phyloP scores from a whole-genome alignment of 2,797 vertebrate genomes.

The Crenichthys baileyi region DNA sequence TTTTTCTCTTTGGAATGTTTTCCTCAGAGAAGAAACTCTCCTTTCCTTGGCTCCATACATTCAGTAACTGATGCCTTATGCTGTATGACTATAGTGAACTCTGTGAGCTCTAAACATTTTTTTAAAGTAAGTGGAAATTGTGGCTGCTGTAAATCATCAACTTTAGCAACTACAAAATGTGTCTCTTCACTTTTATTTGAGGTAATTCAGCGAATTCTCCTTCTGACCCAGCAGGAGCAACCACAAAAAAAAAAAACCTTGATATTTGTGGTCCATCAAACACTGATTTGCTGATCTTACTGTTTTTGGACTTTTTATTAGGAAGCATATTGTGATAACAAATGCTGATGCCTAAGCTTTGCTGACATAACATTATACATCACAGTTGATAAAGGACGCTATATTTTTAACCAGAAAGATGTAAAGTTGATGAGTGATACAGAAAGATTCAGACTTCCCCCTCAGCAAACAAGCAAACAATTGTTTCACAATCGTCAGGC shows the following conservation, averaged over 20 bases:
- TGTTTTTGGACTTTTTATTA: conserved; percentile 18
- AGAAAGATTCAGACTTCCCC: conserved; percentile 35
- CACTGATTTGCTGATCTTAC: conserved; percentile 6
- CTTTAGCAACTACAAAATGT: not conserved
- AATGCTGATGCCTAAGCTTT: conserved; percentile 37
- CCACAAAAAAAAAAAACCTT: not conserved
- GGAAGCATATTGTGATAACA: conserved; percentile 46
- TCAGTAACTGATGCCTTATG: not conserved
- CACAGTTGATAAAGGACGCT: conserved; percentile 36
- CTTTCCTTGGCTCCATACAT: not conserved
- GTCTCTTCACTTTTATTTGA: conserved; percentile 22
- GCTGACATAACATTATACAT: conserved; percentile 44
- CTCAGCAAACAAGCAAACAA: conserved; percentile 36
- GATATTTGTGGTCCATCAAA: conserved; percentile 8
- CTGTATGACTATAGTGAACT: not conserved
- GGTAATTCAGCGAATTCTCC: conserved; percentile 29
- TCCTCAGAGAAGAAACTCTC: not conserved
- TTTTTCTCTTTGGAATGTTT: not conserved
- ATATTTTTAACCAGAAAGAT: conserved; percentile 41
- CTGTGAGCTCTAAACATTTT: not conserved
- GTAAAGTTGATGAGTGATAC: conserved; percentile 10
- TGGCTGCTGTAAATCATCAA: not conserved
- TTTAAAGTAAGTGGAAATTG: not conserved
- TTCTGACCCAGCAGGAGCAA: conserved; percentile 16
- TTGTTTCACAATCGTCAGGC: conserved; percentile 18